Evolutionary conservation across 1,140 invertebrate genomes (phyloP).

Genomic region (Hyles vespertilio): DNA sequence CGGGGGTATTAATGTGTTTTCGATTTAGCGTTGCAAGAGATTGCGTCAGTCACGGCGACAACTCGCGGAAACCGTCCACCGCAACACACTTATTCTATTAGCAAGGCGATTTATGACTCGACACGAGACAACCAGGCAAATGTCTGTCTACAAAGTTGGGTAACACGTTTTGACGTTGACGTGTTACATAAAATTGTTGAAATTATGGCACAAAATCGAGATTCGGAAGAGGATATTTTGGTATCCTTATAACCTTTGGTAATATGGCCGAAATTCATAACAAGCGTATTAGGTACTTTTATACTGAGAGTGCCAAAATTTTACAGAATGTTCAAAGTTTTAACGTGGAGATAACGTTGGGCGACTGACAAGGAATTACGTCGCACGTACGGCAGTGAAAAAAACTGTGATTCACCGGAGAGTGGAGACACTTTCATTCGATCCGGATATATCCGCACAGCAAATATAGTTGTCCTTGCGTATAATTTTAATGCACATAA

Average conservation of each 20-base stretch:
- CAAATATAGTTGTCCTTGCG: conserved; percentile 70
- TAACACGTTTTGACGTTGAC: conserved; percentile 36
- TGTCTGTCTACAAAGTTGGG: conserved; percentile 30
- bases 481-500: conserved; percentile 56
- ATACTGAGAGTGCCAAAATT: conserved; percentile 43
- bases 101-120: conserved; percentile 34
- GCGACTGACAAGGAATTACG: conserved; percentile 55
- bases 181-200: conserved; percentile 13
- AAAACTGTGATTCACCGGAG: conserved; percentile 65
- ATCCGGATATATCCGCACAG: conserved; percentile 63
- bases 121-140: conserved; percentile 30
- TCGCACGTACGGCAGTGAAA: conserved; percentile 46
- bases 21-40: conserved; percentile 52
- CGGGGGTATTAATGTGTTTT: conserved; percentile 62
- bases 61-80: conserved; percentile 39
- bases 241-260: too few species aligned
- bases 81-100: conserved; percentile 48
- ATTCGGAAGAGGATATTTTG: not conserved
- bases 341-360: conserved; percentile 48
- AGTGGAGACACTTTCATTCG: conserved; percentile 59
- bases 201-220: conserved; percentile 12
- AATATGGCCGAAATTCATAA: too few species aligned
- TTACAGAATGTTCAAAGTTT: conserved; percentile 55
- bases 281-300: not conserved
- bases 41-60: conserved; percentile 55